phyloP scores from a whole-genome alignment of 2,113 vertebrate genomes.

The Eretmochelys imbricata region DNA sequence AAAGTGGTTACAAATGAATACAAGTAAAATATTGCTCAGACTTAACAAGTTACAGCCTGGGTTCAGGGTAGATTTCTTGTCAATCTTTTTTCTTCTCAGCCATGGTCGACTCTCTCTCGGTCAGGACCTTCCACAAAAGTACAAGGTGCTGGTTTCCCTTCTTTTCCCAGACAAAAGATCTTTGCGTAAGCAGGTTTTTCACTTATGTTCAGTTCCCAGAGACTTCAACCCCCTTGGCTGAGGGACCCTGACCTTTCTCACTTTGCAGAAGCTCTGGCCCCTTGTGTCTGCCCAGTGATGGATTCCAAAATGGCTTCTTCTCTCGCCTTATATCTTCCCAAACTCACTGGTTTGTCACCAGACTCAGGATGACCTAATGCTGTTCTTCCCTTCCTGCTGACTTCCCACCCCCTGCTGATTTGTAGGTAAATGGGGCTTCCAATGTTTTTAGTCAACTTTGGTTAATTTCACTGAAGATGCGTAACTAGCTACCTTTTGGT shows the following conservation, averaged over 20 bases:
- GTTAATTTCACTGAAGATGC: background rate
- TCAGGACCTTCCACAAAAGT: background rate
- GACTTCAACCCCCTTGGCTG: background rate
- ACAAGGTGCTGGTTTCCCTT: background rate
- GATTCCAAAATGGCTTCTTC: background rate
- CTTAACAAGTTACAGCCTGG: background rate
- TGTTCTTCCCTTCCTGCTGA: background rate
- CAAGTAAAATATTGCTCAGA: background rate
- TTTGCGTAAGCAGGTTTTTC: background rate
- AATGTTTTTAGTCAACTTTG: background rate
- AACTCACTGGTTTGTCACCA: background rate
- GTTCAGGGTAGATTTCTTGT: background rate
- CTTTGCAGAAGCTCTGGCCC: background rate
- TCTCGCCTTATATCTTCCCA: background rate
- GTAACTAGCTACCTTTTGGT: background rate
- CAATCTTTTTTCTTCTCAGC: background rate
- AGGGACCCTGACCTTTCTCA: background rate
- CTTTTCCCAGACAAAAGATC: background rate
- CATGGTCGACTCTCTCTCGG: background rate
- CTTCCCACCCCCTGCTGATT: background rate
- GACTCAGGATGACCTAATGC: background rate
- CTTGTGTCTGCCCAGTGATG: background rate
- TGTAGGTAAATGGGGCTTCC: background rate
- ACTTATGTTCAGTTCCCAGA: background rate
- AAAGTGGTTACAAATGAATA: background rate